phyloP scores from a whole-genome alignment of 2,888 invertebrate genomes.

The Lasioglossum figueresi region DNA sequence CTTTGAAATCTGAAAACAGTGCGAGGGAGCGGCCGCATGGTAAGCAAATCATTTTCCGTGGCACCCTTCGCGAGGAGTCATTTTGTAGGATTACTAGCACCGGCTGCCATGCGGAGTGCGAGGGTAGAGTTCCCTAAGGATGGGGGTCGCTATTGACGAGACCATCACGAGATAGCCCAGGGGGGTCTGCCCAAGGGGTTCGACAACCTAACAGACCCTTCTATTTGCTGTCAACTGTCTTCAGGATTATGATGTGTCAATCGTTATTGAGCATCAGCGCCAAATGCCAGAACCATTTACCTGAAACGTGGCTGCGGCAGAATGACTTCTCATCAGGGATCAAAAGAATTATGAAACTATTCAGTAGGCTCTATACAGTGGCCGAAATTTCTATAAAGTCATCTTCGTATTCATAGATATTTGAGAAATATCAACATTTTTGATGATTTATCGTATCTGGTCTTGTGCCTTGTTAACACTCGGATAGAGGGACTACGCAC shows the following conservation, averaged over 20 bases:
- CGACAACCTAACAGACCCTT: background rate
- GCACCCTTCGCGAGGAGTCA: background rate
- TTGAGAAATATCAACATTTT: no score
- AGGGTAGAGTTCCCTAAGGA: background rate
- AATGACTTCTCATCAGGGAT: background rate
- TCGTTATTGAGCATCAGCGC: background rate
- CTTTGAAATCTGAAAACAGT: background rate
- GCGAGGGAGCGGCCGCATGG: background rate
- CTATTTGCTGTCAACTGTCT: conserved; percentile 5
- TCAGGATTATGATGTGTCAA: conserved; percentile 2
- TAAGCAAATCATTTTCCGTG: background rate
- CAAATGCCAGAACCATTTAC: conserved; percentile 13
- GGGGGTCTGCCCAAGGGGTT: background rate
- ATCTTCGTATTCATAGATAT: no score
- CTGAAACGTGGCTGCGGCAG: background rate
- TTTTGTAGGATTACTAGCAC: background rate
- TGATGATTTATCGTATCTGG: no score
- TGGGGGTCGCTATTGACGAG: conserved; percentile 9
- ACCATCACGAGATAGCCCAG: conserved; percentile 7
- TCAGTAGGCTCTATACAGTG: background rate
- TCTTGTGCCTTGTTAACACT: no score
- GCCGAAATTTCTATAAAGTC: no score
- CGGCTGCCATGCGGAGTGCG: background rate
- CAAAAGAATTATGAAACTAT: background rate
- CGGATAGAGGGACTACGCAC: no score